A percentile compares a stretch with the other conserved stretches of the same genome.
Evolutionary conservation across 2,888 invertebrate species (phyloP).

Genomic region (Drosophila helvetica): DNA sequence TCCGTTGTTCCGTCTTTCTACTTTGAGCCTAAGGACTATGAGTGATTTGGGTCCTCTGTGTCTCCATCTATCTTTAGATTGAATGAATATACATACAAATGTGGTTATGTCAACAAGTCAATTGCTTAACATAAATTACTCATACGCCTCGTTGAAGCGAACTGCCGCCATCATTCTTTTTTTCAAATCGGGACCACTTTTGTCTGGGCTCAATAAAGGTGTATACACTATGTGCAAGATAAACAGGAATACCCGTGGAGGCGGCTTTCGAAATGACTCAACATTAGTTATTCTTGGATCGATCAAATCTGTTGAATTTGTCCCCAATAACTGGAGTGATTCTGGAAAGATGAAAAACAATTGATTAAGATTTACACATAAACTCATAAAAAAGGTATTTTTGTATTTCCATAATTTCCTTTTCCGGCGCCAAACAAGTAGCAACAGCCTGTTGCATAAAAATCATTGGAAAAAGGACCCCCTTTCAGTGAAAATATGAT

Average conservation of each 20-base stretch:
- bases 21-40: too few species aligned
- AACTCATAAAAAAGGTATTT: too few species aligned
- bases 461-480: constrained; percentile 23
- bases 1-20: constrained; percentile 28
- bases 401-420: not conserved
- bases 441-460: constrained; percentile 9
- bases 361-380: not conserved
- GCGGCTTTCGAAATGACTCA: constrained; percentile 20
- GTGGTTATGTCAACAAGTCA: constrained; percentile 41
- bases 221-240: constrained; percentile 18
- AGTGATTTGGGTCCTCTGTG: constrained; percentile 1
- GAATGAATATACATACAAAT: not conserved
- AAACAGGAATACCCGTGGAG: constrained; percentile 20
- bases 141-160: too few species aligned
- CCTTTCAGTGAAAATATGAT: not conserved
- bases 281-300: constrained; percentile 10
- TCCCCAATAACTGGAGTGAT: not conserved
- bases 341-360: not conserved
- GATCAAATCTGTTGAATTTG: constrained; percentile 29
- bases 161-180: constrained; percentile 1
- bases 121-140: too few species aligned
- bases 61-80: constrained; percentile 8
- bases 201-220: constrained; percentile 2
- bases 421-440: not conserved
- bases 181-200: constrained; percentile 45